Conservation (phyloP, 2,888 invertebrate genomes). For the Agrotis segetum region DNA sequence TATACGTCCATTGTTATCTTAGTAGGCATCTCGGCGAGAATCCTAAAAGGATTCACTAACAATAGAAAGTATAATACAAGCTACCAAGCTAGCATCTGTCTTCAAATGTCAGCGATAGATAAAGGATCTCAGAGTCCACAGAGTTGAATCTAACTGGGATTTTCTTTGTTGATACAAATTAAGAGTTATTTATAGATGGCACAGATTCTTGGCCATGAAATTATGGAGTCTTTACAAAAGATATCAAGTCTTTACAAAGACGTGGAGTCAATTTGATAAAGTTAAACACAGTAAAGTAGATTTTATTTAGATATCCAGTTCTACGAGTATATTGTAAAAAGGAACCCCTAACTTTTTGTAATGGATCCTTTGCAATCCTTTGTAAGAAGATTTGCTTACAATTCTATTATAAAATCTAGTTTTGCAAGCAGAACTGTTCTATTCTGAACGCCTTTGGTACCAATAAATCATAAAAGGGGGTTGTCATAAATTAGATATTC, state of each 20-base stretch:
- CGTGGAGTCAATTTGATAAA: background rate
- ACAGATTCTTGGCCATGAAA: conserved; percentile 31
- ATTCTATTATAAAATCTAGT: conserved; percentile 7
- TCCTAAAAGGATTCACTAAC: conserved; percentile 71
- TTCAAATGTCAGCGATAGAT: conserved; percentile 67
- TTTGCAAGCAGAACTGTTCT: background rate
- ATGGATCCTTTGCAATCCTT: background rate
- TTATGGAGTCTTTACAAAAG: conserved; percentile 16
- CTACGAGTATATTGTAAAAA: conserved; percentile 9
- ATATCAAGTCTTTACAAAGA: background rate
- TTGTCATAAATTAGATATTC: background rate
- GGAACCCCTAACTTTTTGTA: background rate
- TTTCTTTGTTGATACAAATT: conserved; percentile 59
- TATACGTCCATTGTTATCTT: conserved; percentile 61
- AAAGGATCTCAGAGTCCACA: conserved; percentile 57
- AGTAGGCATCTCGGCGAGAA: conserved; percentile 57
- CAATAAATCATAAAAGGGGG: conserved; percentile 15
- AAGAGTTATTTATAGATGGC: conserved; percentile 46
- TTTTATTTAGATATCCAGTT: background rate
- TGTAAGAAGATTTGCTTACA: conserved; percentile 18
- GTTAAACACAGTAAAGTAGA: background rate
- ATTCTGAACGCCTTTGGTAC: background rate
- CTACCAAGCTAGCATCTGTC: conserved; percentile 64
- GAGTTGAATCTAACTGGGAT: conserved; percentile 57
- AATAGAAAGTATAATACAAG: conserved; percentile 67